phyloP scores from a whole-genome alignment of 2,797 vertebrate genomes.

The Poliocrania exsul region DNA sequence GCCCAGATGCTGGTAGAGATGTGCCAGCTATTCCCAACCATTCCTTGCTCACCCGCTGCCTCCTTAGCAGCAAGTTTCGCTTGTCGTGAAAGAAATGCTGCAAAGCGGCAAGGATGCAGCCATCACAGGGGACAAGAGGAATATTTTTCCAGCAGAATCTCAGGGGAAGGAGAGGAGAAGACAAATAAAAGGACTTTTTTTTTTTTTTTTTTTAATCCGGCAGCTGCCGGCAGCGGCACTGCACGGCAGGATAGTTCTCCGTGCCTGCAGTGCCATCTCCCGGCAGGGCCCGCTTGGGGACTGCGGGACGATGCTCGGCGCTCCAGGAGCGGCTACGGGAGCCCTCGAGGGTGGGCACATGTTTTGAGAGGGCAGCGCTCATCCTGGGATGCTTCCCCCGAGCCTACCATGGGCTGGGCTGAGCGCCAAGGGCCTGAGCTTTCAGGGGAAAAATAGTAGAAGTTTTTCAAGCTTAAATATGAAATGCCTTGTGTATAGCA shows the following conservation, averaged over 20 bases:
- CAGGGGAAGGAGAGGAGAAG: neutral
- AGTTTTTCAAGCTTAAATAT: neutral
- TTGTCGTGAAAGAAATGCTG: neutral
- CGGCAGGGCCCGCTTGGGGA: conserved; percentile 47
- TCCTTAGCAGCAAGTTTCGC: neutral
- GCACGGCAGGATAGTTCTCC: neutral
- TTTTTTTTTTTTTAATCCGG: neutral
- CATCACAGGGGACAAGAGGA: neutral
- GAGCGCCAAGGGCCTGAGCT: neutral
- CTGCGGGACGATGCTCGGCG: neutral
- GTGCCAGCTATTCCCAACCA: neutral
- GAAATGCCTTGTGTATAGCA: accelerated
- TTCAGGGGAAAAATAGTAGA: too few species aligned
- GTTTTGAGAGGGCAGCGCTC: neutral
- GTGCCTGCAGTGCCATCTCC: conserved; percentile 68
- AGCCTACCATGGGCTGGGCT: neutral
- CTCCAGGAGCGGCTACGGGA: neutral
- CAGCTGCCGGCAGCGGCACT: neutral
- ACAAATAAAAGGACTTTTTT: neutral
- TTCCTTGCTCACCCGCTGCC: accelerated
- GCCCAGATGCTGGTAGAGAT: accelerated
- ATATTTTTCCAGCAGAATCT: neutral
- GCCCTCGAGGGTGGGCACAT: accelerated
- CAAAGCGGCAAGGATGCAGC: neutral
- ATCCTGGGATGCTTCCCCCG: neutral